Percentiles rank a stretch among this genome's conserved stretches.
Evolutionary conservation across 2,888 invertebrate genomes (phyloP).

Genomic region (Salpingus planirostris): DNA sequence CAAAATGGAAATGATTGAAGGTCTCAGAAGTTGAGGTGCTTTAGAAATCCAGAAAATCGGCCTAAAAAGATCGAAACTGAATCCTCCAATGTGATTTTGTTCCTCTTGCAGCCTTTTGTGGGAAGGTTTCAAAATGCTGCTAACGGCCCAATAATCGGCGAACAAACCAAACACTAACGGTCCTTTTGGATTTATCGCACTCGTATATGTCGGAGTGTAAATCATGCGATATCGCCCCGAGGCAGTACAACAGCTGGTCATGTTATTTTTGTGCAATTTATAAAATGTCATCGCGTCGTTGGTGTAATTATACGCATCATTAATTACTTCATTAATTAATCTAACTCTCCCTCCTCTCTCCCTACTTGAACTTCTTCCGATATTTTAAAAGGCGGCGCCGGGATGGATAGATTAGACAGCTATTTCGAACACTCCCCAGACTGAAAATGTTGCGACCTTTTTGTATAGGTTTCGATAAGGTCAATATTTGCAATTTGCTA

Average conservation of each 20-base stretch:
- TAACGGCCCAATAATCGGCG: background rate
- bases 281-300: conserved; percentile 21
- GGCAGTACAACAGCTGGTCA: conserved; percentile 4
- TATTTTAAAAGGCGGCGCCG: conserved; percentile 15
- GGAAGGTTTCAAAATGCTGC: background rate
- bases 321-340: conserved; percentile 19
- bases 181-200: background rate
- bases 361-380: conserved; percentile 10
- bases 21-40: no score
- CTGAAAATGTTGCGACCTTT: no score
- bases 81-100: no score
- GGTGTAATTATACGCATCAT: conserved; percentile 21
- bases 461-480: no score
- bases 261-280: conserved; percentile 12
- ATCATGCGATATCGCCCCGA: conserved; percentile 5
- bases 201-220: background rate
- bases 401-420: no score
- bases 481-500: no score
- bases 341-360: conserved; percentile 6
- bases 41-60: no score
- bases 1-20: no score
- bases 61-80: no score
- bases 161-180: background rate
- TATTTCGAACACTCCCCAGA: no score
- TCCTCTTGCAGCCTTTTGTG: no score